A percentile compares a stretch with the other conserved stretches of the same genome.
phyloP scores from a whole-genome alignment of 2,113 vertebrate species.

The Nibea coibor region DNA sequence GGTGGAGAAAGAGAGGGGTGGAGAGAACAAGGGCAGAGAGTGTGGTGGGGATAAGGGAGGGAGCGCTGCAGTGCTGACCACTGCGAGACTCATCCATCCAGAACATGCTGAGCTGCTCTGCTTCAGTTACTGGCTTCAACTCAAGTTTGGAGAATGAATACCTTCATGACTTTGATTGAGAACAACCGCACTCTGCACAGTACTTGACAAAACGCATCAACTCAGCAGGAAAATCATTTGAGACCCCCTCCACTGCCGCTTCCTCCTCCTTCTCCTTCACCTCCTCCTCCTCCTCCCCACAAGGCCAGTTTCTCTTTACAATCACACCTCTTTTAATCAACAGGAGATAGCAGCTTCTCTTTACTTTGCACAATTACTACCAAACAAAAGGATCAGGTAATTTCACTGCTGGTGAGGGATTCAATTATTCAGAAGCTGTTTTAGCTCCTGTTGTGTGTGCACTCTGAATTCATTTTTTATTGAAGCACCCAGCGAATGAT shows the following conservation, averaged over 20 bases:
- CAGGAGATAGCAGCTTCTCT: slow-evolving; percentile 26
- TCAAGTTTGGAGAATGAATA: slow-evolving; percentile 53
- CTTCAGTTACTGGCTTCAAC: slow-evolving; percentile 49
- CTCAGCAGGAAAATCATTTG: slow-evolving; percentile 31
- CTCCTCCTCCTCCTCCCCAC: slow-evolving; percentile 5
- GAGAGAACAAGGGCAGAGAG: slow-evolving; percentile 25
- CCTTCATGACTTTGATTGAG: slow-evolving; percentile 34
- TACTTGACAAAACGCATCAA: slow-evolving; percentile 20
- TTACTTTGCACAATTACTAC: slow-evolving; percentile 55
- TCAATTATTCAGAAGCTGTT: slow-evolving; percentile 70
- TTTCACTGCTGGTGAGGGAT: slow-evolving; percentile 31
- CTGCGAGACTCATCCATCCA: slow-evolving; percentile 69
- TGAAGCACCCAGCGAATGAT: slow-evolving; percentile 29
- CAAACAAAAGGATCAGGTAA: slow-evolving; percentile 44
- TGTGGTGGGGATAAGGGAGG: slow-evolving; percentile 14
- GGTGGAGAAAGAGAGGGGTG: slow-evolving; percentile 10
- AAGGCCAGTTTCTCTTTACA: neutral
- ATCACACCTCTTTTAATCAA: slow-evolving; percentile 52
- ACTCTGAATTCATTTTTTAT: slow-evolving; percentile 51
- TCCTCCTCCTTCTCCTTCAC: slow-evolving; percentile 3
- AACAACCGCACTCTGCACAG: slow-evolving; percentile 30
- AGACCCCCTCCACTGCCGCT: neutral
- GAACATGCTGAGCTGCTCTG: slow-evolving; percentile 63
- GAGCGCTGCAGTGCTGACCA: slow-evolving; percentile 71
- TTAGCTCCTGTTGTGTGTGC: slow-evolving; percentile 46